Conservation (phyloP, 2,888 invertebrate genomes). For the Quadroppia sp. region DNA sequence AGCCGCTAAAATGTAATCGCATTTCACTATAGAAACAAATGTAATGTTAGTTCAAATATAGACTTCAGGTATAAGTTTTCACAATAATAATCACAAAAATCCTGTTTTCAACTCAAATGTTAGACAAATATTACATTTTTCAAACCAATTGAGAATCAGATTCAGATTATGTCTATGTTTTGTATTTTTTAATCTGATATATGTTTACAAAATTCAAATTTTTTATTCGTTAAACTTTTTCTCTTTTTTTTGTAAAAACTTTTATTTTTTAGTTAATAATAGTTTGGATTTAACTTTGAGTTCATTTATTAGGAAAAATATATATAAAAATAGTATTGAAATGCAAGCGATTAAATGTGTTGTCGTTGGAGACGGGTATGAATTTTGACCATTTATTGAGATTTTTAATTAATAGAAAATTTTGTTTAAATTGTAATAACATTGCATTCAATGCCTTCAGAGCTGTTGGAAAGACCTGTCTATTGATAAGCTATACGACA, state of each 20-base stretch:
- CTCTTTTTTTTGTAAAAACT: too few species aligned
- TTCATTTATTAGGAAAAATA: not conserved
- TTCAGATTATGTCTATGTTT: too few species aligned
- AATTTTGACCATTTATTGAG: too few species aligned
- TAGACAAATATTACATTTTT: too few species aligned
- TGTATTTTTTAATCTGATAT: too few species aligned
- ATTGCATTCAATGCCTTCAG: slow-evolving; percentile 5
- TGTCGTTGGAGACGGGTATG: slow-evolving; percentile 84
- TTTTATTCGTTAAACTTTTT: too few species aligned
- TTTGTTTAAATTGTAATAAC: not conserved
- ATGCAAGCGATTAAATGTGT: slow-evolving; percentile 99
- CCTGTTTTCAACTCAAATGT: not conserved
- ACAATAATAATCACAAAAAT: not conserved
- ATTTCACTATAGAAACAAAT: slow-evolving; percentile 18
- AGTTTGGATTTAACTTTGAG: not conserved
- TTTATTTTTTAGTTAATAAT: not conserved
- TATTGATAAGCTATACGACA: too few species aligned
- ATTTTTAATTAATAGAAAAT: not conserved
- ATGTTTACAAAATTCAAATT: too few species aligned
- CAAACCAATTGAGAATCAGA: too few species aligned
- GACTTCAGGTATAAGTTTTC: not conserved
- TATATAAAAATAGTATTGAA: too few species aligned
- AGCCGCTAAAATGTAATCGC: not conserved
- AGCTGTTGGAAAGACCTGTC: slow-evolving; percentile 55
- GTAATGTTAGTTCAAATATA: not conserved